Evolutionary conservation across 2,888 invertebrate genomes (phyloP), one percentile per base, ranked within the genome.

Genomic region (Hirtodrosophila duncani): DNA sequence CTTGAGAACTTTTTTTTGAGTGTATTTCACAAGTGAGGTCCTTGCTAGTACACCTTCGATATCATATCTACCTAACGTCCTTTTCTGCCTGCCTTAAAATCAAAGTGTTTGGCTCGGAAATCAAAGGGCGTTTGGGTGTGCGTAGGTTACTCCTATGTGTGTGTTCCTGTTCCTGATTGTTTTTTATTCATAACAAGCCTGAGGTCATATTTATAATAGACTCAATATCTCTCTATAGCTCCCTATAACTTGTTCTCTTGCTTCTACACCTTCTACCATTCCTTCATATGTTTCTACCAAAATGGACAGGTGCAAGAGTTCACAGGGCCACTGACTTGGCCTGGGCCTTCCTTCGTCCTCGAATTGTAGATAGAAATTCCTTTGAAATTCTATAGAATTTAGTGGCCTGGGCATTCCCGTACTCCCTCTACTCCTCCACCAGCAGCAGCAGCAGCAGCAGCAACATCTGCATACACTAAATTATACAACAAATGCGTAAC

Each of bases 311-410:
- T 75, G 75, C 58, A 53, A 48, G 41, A 50, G 59, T 75, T 75
- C 75, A 63, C 75, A 78, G 48, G 30, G 50, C 50, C 58, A 43
- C 30, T 39, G 38, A 37, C 16, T 21, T 27, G 41, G 41, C 17
- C 1, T 9, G 0, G 4, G 8, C 14, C 36, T 21, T 36, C 36
- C 23, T 11, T 5, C 23, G 13, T 14, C 9, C n/a, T n/a, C n/a
- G 5, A 30, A 36, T 23, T 27, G 16, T 29, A 29, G 46, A 30
- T 38, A 31, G 24, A 20, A 21, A 11, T 38, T 81, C 80, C 72
- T 50, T 23, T 46, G 78, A 78, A 82, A 65, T 82, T 71, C 78
- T 49, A 51, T 60, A 61, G 79, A 81, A 81, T 63, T 77, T 63
- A 26, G 31, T 11, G 9, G 24, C 26, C 41, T 29, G 59, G 78